Evolutionary conservation across 2,113 vertebrate genomes (phyloP), one percentile per base, ranked within the genome.

Genomic region (Tor tambroides): DNA sequence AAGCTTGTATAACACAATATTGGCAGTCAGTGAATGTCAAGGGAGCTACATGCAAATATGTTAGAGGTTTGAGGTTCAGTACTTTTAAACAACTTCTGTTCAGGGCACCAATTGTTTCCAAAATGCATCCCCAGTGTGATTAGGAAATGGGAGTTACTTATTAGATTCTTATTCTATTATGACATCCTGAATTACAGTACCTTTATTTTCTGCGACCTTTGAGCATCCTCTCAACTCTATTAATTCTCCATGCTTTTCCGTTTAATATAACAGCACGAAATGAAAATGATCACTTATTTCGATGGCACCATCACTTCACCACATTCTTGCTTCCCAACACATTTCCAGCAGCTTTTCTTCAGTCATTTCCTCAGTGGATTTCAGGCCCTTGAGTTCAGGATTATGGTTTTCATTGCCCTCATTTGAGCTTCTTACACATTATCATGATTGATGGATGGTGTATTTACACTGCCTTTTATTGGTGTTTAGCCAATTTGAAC

Each of bases 391-490:
- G 46, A 46, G 54, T 87, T 88, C 23, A 83, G 38, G 9, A 41
- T 26, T 79, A 4, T 21, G 23, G 56, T n/a, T 87, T 76, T 38
- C 35, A 74, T 65, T 43, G 59, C 54, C 54, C 4, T 81, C 87
- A 87, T 89, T 51, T 14, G 51, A 51, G 10, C 84, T 86, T 79
- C 86, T 46, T 30, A 72, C 35, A 76, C 21, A 61, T 89, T 85
- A 91, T 86, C 11, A 30, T 72, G 80, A 91, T 93, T 89, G 88
- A 89, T 94, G 89, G 91, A 35, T 86, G 71, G 71, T 85, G 59
- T 61, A 51, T 65, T 81, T 88, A 65, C 14, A 49, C 28, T 56
- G 41, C 14, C 17, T 78, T 21, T 32, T n/a, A n/a, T 28, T 32
- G 28, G 17, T 21, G 17, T 78, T 78, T 23, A 76, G 74, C 12